Evolutionary conservation across 2,113 vertebrate genomes (phyloP).

Genomic region (Melanerpes aurifrons): DNA sequence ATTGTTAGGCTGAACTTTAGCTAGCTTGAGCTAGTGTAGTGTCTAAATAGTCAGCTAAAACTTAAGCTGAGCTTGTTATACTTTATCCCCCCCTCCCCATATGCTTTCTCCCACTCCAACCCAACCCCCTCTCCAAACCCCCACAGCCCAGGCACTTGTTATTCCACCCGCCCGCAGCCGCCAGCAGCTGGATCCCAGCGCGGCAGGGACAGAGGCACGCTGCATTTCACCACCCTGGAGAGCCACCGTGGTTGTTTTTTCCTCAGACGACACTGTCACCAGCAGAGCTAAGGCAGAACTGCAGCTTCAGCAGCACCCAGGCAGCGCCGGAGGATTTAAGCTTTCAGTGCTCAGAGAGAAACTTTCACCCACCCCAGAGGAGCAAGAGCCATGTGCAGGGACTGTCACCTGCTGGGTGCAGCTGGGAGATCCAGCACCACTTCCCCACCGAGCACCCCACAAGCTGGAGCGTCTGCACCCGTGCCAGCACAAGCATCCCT

Average conservation of each 20-base stretch:
- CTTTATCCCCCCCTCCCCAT: background rate
- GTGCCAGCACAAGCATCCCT: background rate
- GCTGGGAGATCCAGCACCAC: rapidly evolving
- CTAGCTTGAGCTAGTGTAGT: background rate
- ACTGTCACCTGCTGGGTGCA: background rate
- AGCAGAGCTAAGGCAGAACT: slow-evolving; percentile 46
- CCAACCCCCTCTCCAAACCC: background rate
- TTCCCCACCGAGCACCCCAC: rapidly evolving
- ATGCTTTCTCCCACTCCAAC: background rate
- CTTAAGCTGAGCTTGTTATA: background rate
- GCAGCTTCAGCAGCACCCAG: background rate
- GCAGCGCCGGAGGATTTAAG: background rate
- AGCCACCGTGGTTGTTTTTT: rapidly evolving
- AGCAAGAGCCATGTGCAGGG: rapidly evolving
- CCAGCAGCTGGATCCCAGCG: rapidly evolving
- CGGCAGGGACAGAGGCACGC: background rate
- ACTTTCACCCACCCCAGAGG: background rate
- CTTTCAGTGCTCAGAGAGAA: background rate
- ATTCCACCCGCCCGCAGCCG: rapidly evolving
- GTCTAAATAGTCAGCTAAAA: background rate
- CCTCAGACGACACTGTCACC: slow-evolving; percentile 42
- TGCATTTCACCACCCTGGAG: rapidly evolving
- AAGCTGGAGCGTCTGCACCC: rapidly evolving
- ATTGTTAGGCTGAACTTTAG: background rate
- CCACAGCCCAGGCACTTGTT: rapidly evolving